Conservation (phyloP, 2,113 vertebrate genomes). For the Fulica atra region DNA sequence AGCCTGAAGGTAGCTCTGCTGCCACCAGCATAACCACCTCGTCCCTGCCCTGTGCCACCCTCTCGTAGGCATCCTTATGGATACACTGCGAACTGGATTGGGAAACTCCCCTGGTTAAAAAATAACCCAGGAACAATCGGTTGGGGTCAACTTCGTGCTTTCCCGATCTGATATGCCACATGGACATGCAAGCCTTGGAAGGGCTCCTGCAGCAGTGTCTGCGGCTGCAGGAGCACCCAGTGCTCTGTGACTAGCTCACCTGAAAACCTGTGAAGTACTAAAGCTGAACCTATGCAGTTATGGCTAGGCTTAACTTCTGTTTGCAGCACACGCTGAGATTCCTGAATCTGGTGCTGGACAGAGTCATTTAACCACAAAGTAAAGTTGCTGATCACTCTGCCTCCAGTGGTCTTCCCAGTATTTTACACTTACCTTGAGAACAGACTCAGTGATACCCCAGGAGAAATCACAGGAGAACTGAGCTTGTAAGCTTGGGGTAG, state of each 20-base stretch:
- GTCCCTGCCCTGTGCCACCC: neutral
- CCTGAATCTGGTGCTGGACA: rapidly evolving
- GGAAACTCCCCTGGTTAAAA: conserved; percentile 26
- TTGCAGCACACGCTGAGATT: neutral
- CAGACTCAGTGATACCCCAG: conserved; percentile 91
- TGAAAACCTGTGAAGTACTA: neutral
- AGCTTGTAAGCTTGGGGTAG: conserved; percentile 67
- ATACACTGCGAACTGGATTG: neutral
- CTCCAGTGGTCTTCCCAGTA: neutral
- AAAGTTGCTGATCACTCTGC: neutral
- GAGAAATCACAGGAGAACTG: conserved; percentile 91
- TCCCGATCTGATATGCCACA: neutral
- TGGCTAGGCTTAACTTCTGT: neutral
- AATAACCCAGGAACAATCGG: neutral
- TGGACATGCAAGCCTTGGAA: rapidly evolving
- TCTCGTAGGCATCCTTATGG: neutral
- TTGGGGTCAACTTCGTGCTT: neutral
- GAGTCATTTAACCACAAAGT: neutral
- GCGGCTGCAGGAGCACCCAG: neutral
- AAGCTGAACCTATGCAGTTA: neutral
- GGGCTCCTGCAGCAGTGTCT: neutral
- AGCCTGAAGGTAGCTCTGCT: neutral
- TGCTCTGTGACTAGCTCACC: neutral
- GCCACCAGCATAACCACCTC: rapidly evolving
- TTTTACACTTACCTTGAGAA: conserved; percentile 82